phyloP scores from a whole-genome alignment of 2,113 vertebrate species.

The Potamarius usumacintae region DNA sequence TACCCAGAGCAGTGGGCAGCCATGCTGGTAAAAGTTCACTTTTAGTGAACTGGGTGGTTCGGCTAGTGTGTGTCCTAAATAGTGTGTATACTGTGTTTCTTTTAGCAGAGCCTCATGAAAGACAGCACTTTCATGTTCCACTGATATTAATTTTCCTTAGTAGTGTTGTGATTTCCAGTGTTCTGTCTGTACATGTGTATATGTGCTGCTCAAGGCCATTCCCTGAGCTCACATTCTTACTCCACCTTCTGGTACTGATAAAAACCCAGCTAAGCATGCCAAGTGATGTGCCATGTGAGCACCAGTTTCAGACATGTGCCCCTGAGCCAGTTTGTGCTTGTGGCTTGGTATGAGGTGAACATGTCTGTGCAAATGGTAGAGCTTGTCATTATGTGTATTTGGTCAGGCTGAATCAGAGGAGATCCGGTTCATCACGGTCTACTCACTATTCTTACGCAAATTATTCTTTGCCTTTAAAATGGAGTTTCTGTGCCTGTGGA shows the following conservation, averaged over 20 bases:
- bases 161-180: background rate
- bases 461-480: background rate
- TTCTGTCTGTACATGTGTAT: slow-evolving; percentile 9
- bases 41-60: background rate
- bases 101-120: background rate
- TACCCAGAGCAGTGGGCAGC: no score
- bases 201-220: slow-evolving; percentile 22
- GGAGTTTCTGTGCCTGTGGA: background rate
- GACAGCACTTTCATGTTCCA: background rate
- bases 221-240: background rate
- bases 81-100: background rate
- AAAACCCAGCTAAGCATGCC: slow-evolving; percentile 8
- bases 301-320: background rate
- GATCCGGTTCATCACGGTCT: background rate
- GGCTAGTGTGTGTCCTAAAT: background rate
- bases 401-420: slow-evolving; percentile 4
- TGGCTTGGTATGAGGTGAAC: slow-evolving; percentile 28
- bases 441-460: background rate
- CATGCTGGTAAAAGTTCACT: background rate
- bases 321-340: slow-evolving; percentile 2
- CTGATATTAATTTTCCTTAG: background rate
- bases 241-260: background rate
- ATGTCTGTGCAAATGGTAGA: slow-evolving; percentile 33
- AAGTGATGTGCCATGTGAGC: slow-evolving; percentile 27
- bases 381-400: background rate